Base-by-base conservation (phyloP, 37 sponge, comb jelly and placozoan species). In the Petrosia ficiformis region DNA sequence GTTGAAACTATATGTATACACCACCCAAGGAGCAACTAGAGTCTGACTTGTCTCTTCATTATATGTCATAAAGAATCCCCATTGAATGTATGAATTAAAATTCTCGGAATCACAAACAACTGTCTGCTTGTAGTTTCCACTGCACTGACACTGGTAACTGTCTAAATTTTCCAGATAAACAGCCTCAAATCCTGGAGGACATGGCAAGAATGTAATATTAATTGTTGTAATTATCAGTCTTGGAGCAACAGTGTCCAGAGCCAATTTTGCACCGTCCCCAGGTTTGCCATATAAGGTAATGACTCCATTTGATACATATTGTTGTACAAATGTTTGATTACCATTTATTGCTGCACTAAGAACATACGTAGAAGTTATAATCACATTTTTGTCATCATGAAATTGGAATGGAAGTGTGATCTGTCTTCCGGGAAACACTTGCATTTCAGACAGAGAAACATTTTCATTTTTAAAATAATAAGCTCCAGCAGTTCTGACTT, bases 161-260 rank as follows among this genome's bases (percentile, higher is more conserved):
- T 64, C n/a, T 38, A 52, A 19, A 2, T 35, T 38, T 1, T 10
- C 16, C 14, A 21, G 41, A 56, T 66, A 33, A 1, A 64, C 42
- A 14, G 37, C 31, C n/a, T n/a, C n/a, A 29, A 77, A 66, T 35
- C 78, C 78, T 26, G 78, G 68, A 39, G 78, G 78, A 31, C 78
- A 77, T 54, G 38, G 42, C 30, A 25, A 28, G 11, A 77, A 65
- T 16, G 26, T 77, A 26, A 77, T 68, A 1, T 35, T 32, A 29
- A 64, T 8, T 64, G 10, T 16, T 28, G 32, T 29, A 8, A 11
- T 30, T 8, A 64, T 21, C 32, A 29, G 19, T 64, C 66, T 21
- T 11, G 32, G 32, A 22, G 28, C 21, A 8, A 64, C 10, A 22
- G 66, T 64, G 28, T 16, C 32, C n/a, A 64, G 32, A 28, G 28